Base-by-base conservation (phyloP, 2,113 vertebrate genomes). In the Pongo pygmaeus region DNA sequence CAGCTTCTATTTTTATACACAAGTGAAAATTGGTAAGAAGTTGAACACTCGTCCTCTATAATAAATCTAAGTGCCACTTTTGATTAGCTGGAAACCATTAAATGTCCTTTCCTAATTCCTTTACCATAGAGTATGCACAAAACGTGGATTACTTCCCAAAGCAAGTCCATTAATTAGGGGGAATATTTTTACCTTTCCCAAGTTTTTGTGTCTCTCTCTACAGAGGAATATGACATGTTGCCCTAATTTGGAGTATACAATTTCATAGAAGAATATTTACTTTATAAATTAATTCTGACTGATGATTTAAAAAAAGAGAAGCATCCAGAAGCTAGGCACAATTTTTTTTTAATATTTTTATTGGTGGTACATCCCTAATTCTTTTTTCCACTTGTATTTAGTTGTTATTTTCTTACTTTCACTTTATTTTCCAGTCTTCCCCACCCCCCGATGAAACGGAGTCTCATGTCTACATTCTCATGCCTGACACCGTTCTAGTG, bases 261-360 rank as follows among this genome's bases (percentile, higher is more conserved):
- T 77, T 72, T 86, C 27, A 75, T 17, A 95, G 27, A 32, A 50
- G 46, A 97, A 95, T 86, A 75, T 50, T 86, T 87, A 52, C 50
- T 91, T 87, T 64, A 79, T n/a, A 88, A 74, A 57, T 61, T 70
- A 83, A 14, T 72, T 83, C 23, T 52, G 35, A 72, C 2, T 5
- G 43, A 89, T 32, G 23, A 59, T 18, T 94, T 2, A 2, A 23
- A 83, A 22, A 59, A 46, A 87, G 30, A 55, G 43, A 25, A 30
- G n/a, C 8, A 78, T 38, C 2, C 14, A 32, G 67, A 93, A 69
- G 22, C 55, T 7, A 67, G 43, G 30, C 61, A 50, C 27, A 81
- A 4, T 25, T 23, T 79, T 85, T 85, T 59, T 0, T 2, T 0
- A 55, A 55, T 55, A 55, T 55, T 55, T 55, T 55, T 55, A 55